Evolutionary conservation across 2,113 vertebrate species (phyloP).

Genomic region (Muntiacus reevesi): DNA sequence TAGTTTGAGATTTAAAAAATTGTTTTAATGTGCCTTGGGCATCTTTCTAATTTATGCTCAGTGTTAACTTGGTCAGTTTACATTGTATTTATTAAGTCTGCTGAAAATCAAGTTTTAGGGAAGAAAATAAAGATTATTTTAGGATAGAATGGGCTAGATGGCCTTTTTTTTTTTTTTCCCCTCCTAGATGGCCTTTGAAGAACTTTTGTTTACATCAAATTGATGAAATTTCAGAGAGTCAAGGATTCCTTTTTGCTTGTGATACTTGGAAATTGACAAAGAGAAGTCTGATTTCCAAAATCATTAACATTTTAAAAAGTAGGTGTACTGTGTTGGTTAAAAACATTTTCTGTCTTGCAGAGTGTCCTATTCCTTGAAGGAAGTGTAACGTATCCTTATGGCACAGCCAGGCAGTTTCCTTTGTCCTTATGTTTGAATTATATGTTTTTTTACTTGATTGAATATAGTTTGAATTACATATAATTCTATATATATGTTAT

Average conservation of each 20-base stretch:
- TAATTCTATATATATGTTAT: conserved; percentile 2
- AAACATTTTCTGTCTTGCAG: conserved; percentile 12
- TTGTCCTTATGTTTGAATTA: conserved; percentile 22
- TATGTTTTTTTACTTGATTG: conserved; percentile 30
- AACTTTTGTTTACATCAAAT: conserved; percentile 46
- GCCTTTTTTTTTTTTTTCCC: background rate
- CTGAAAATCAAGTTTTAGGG: conserved; percentile 48
- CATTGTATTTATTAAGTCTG: conserved; percentile 50
- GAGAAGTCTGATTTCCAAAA: background rate
- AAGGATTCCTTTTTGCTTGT: conserved; percentile 9
- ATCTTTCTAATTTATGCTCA: conserved; percentile 36
- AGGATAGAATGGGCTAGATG: background rate
- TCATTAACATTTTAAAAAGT: conserved; percentile 23
- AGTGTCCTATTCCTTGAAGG: conserved; percentile 5
- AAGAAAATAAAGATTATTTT: conserved; percentile 34
- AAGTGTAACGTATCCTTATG: conserved; percentile 25
- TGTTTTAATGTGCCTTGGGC: conserved; percentile 14
- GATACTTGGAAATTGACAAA: conserved; percentile 40
- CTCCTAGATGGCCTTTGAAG: background rate
- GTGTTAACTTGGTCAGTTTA: conserved; percentile 53
- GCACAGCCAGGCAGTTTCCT: conserved; percentile 11
- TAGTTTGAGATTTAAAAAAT: conserved; percentile 12
- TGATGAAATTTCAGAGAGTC: conserved; percentile 15
- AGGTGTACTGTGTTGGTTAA: background rate
- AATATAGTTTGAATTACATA: conserved; percentile 14